Percentiles rank a stretch among this genome's conserved stretches.
phyloP scores from a whole-genome alignment of 2,888 invertebrate genomes.

The Caenorhabditis afra region DNA sequence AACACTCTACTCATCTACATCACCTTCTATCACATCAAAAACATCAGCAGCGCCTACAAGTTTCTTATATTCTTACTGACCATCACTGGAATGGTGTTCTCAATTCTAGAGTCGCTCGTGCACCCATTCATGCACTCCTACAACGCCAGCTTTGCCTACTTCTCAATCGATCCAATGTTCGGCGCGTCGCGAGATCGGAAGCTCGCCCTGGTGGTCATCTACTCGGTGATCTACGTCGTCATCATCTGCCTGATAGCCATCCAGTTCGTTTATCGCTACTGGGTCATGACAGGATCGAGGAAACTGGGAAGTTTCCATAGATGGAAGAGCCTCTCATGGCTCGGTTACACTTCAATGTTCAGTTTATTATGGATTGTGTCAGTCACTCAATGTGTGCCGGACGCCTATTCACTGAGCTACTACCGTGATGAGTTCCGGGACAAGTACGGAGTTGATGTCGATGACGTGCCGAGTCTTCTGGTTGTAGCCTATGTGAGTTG shows the following conservation, averaged over 20 bases:
- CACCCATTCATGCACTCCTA: conserved; percentile 13
- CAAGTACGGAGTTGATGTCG: no score
- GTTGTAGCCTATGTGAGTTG: no score
- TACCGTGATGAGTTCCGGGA: no score
- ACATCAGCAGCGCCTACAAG: conserved; percentile 1
- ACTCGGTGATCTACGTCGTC: not conserved
- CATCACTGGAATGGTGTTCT: not conserved
- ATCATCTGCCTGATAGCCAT: conserved; percentile 8
- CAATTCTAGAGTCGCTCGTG: not conserved
- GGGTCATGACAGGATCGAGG: not conserved
- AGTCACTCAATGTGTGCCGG: not conserved
- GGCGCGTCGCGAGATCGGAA: not conserved
- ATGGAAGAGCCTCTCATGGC: not conserved
- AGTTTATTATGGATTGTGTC: not conserved
- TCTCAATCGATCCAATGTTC: not conserved
- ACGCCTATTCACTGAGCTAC: not conserved
- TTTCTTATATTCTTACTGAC: not conserved
- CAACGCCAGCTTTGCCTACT: conserved; percentile 8
- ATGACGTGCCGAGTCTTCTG: no score
- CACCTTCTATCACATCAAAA: conserved; percentile 2
- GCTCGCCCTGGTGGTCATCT: not conserved
- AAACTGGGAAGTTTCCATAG: not conserved
- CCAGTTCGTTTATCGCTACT: conserved; percentile 26
- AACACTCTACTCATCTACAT: conserved; percentile 1
- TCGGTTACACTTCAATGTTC: not conserved